These are phyloP conservation scores for Lota lota DNA, from an alignment of 2,113 vertebrate species.

Conservation along the genomic window DNA sequence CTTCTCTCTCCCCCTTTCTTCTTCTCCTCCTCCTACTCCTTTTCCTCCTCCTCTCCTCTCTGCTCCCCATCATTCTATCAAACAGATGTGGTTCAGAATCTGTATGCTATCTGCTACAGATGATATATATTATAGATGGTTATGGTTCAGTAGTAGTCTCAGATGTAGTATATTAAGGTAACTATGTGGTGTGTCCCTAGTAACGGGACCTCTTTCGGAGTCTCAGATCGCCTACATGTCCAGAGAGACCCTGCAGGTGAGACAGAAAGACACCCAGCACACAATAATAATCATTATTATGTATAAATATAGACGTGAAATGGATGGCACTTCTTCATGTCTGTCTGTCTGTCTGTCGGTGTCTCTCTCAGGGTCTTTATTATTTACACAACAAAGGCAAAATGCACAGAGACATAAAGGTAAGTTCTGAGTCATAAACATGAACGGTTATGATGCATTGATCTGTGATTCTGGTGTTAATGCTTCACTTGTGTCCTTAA, in stretches of 20 bases:
- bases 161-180: no score
- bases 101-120: no score
- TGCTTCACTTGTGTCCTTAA: conserved; percentile 53
- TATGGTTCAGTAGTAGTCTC: no score
- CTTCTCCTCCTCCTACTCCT: background rate
- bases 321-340: background rate
- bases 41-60: background rate
- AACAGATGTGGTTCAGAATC: no score
- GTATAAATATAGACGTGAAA: no score
- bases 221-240: conserved; percentile 98
- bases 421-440: conserved; percentile 32
- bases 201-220: conserved; percentile 95
- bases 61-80: conserved; percentile 6
- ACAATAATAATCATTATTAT: background rate
- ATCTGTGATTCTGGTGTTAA: background rate
- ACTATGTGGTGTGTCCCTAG: conserved; percentile 59
- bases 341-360: background rate
- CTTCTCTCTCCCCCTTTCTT: background rate
- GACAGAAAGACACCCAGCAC: background rate
- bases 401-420: conserved; percentile 83
- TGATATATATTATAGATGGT: no score
- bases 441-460: no score
- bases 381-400: conserved; percentile 80
- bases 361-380: conserved; percentile 70
- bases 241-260: conserved; percentile 97